A percentile compares a stretch with the other conserved stretches of the same genome.
Conservation (phyloP, 2,797 vertebrate genomes). For the Centroberyx gerrardi region DNA sequence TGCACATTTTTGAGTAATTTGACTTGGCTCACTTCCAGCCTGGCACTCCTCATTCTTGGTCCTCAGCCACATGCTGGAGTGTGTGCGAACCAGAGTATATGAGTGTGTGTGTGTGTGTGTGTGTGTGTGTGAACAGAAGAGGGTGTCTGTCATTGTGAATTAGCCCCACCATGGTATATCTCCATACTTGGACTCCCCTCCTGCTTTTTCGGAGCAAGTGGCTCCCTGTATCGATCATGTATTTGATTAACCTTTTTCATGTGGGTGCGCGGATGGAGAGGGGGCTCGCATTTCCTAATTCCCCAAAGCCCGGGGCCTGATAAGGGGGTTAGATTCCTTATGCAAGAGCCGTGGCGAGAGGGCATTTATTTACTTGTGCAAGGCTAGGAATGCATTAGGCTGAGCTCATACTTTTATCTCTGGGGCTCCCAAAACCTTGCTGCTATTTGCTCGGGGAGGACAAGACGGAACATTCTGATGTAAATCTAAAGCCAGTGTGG, state of each 20-base stretch:
- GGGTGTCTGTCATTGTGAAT: slow-evolving; percentile 3
- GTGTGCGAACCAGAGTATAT: slow-evolving; percentile 46
- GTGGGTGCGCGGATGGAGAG: background rate
- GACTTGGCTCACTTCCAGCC: slow-evolving; percentile 61
- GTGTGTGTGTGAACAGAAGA: slow-evolving; percentile 8
- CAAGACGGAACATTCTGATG: slow-evolving; percentile 66
- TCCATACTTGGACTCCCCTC: slow-evolving; percentile 6
- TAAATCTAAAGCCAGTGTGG: slow-evolving; percentile 71
- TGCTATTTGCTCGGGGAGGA: slow-evolving; percentile 54
- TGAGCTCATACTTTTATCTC: slow-evolving; percentile 50
- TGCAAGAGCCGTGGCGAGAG: slow-evolving; percentile 32
- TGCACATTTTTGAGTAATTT: slow-evolving; percentile 76
- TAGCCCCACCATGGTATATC: slow-evolving; percentile 1
- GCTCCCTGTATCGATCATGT: slow-evolving; percentile 17
- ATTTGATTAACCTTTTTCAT: slow-evolving; percentile 40
- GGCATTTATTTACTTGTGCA: slow-evolving; percentile 61
- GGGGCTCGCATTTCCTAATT: slow-evolving; percentile 22
- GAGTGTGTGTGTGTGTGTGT: slow-evolving; percentile 14
- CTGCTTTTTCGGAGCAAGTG: slow-evolving; percentile 21
- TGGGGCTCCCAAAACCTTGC: slow-evolving; percentile 34
- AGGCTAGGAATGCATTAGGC: slow-evolving; percentile 48
- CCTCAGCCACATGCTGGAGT: slow-evolving; percentile 48
- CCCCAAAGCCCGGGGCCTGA: slow-evolving; percentile 11
- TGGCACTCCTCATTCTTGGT: slow-evolving; percentile 63
- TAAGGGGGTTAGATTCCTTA: slow-evolving; percentile 36